Base-by-base conservation (phyloP, 2,888 invertebrate species). In the Drosophila nr. fundita region DNA sequence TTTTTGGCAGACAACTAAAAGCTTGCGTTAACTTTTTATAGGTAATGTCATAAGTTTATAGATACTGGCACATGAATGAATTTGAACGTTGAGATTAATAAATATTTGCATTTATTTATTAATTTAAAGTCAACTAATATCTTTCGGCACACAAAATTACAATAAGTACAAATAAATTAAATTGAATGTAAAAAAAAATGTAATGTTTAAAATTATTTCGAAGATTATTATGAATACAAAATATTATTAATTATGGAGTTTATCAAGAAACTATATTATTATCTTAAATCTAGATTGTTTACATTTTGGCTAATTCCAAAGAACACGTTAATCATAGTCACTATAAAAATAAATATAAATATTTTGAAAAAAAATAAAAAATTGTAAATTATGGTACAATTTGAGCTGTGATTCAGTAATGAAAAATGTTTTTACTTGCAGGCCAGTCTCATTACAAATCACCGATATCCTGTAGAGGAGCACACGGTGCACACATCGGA, bases 401-500 rank as follows among this genome's bases (percentile, higher is more conserved):
- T 42, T 21, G 11, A 42, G 4, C 5, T 21, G 21, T 6, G 5
- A 42, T 42, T 6, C 11, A 42, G 11, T 21, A 42, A 11, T 42
- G 5, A 6, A 21, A 21, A 42, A 42, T 21, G 21, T 11, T 13
- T 42, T 27, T 8, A 32, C 2, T 68, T 81, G 5, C 67, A 92
- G 92, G 91, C 91, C 34, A 80, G 83, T 53, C 79, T 91, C 5
- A 92, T 92, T 11, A 87, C 90, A 2, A 90, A 85, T 49, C 84
- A 90, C 58, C 91, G 90, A 50, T 97, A 96, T 90, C 94, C 94
- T 0, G 94, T 96, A 0, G 97, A 97, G 92, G 95, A 95, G 2
- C 97, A 97, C 54, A 85, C 80, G 8, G 91, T 92, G 0, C 80
- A 91, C 55, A 92, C 92, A 4, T 67, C 73, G 2, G 92, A 92